Conservation (phyloP, 2,797 vertebrate species). For the Iguana delicatissima region DNA sequence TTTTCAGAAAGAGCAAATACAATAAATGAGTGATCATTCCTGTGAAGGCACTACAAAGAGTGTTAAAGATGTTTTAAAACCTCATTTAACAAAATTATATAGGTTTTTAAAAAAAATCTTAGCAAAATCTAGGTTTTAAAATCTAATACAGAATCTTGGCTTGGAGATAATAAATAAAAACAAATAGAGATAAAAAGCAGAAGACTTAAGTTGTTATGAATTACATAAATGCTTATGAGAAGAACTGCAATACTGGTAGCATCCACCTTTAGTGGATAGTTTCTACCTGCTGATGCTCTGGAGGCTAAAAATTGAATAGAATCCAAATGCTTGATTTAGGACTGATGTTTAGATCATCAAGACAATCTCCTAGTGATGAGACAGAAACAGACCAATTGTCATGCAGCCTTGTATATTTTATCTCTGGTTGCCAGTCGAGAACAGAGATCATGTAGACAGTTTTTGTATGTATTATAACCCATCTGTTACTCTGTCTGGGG, state of each 20-base stretch:
- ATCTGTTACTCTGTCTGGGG: constrained; percentile 77
- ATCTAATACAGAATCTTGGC: not conserved
- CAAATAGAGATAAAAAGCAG: not conserved
- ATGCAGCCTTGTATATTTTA: constrained; percentile 50
- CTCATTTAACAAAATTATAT: not conserved
- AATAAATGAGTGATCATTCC: not conserved
- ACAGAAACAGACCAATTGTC: constrained; percentile 38
- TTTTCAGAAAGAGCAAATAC: not conserved
- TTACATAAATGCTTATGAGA: not conserved
- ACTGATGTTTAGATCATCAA: constrained; percentile 21
- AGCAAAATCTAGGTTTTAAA: not conserved
- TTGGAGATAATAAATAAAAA: not conserved
- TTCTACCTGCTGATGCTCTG: not conserved
- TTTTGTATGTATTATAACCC: constrained; percentile 68
- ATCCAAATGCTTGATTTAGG: not conserved
- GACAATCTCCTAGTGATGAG: constrained; percentile 29
- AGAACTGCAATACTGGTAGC: not conserved
- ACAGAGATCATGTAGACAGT: constrained; percentile 59
- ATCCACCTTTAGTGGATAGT: constrained; percentile 1
- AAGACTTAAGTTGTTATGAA: not conserved
- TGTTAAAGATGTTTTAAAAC: not conserved
- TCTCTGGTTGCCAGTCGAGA: constrained; percentile 50
- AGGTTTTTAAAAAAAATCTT: not conserved
- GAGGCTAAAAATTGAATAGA: constrained; percentile 26
- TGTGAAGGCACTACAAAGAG: not conserved